Base-by-base conservation (phyloP, 1,140 invertebrate species). In the Lamellibrachia luymesi region DNA sequence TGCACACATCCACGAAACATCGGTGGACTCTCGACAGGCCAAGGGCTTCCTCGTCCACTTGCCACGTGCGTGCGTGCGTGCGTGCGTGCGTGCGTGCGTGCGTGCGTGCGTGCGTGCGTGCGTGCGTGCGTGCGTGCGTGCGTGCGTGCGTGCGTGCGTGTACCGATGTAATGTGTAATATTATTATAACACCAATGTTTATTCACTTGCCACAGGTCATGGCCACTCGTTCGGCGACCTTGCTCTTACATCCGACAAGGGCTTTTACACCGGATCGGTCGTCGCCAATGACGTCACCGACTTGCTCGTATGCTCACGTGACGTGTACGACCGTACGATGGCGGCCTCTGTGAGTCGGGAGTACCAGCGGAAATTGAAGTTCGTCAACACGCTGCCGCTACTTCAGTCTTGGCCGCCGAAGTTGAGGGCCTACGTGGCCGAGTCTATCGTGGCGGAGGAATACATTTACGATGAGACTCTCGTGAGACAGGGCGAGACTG, bases 141-240 rank as follows among this genome's bases (percentile, higher is more conserved):
- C 7, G 4, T 80, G 64, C 13, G 52, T 7, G 52, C 13, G 64
- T 80, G 8, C 4, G 2, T 22, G 13, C 5, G 51, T 7, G 38
- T 25, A 8, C 2, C 25, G 27, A 38, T 52, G 92, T 10, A 93
- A 49, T 52, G 38, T 49, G 51, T 91, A 51, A 51, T 25, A 91
- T 1, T 13, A 80, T 17, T 4, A 80, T 80, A 10, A 17, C 64
- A 80, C 2, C 52, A 8, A 6, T 17, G 52, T 56, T 17, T 56
- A 56, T 56, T 17, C 0, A 6, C 52, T 56, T 56, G 6, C 52
- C n/a, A n/a, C 93, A 93, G 93, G 93, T 10, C 50, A 90, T 6
- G 96, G 96, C n/a, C 94, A 94, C 64, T 95, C 95, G 4, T 96
- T 96, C 51, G 96, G 96, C 10, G 96, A 96, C 91, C 95, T 96